phyloP scores from a whole-genome alignment of 1,140 invertebrate genomes.

The Neodiprion lecontei region DNA sequence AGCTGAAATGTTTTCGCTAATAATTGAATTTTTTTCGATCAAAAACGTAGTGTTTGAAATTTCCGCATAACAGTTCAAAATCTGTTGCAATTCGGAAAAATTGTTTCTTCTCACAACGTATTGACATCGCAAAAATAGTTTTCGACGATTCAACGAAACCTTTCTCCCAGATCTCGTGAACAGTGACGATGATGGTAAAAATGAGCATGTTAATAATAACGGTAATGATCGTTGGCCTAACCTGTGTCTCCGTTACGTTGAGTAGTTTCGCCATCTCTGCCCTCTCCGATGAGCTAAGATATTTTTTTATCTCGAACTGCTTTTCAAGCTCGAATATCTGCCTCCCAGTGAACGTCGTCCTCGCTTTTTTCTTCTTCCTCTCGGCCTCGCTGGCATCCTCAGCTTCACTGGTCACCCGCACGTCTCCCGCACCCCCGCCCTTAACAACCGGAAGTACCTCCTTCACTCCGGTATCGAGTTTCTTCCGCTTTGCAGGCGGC shows the following conservation, averaged over 20 bases:
- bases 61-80: too few species aligned
- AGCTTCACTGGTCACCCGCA: constrained; percentile 35
- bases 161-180: background rate
- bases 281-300: constrained; percentile 92
- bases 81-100: too few species aligned
- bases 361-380: constrained; percentile 89
- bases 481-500: constrained; percentile 51
- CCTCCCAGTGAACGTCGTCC: constrained; percentile 93
- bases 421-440: constrained; percentile 34
- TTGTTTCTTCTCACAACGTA: too few species aligned
- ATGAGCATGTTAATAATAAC: background rate
- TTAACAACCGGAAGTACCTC: constrained; percentile 35
- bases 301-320: constrained; percentile 95
- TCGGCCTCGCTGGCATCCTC: constrained; percentile 69
- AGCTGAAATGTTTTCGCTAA: too few species aligned
- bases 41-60: too few species aligned
- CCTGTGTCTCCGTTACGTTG: constrained; percentile 96
- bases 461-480: constrained; percentile 41
- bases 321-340: constrained; percentile 97
- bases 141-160: background rate
- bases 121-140: too few species aligned
- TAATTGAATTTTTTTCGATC: too few species aligned
- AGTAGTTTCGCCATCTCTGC: constrained; percentile 92
- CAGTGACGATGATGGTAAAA: background rate
- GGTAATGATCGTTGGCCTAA: constrained; percentile 54